Conservation (phyloP, 2,888 invertebrate genomes). For the Aporophyla lueneburgensis region DNA sequence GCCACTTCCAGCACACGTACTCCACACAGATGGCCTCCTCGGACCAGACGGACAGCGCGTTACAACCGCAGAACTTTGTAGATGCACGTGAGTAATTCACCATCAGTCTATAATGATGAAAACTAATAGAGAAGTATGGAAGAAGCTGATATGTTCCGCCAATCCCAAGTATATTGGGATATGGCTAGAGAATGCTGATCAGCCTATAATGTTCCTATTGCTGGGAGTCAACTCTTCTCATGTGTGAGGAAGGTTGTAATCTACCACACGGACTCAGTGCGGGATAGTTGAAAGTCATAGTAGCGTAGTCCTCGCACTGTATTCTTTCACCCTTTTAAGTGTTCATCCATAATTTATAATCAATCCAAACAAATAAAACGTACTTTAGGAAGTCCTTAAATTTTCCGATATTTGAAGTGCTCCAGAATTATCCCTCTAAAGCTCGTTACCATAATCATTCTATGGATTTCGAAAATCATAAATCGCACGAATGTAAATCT, state of each 20-base stretch:
- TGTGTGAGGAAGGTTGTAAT: background rate
- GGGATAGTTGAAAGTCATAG: background rate
- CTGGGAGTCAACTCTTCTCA: background rate
- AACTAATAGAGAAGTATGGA: background rate
- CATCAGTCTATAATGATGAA: background rate
- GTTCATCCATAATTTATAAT: background rate
- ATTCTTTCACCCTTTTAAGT: background rate
- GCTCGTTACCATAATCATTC: background rate
- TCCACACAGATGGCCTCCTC: conserved; percentile 73
- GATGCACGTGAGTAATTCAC: conserved; percentile 83
- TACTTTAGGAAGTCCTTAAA: conserved; percentile 1
- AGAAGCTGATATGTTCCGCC: background rate
- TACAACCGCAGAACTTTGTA: conserved; percentile 83
- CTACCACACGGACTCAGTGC: background rate
- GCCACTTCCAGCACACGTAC: conserved; percentile 83
- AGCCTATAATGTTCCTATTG: background rate
- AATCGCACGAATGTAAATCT: too few species aligned
- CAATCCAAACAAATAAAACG: background rate
- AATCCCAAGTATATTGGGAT: background rate
- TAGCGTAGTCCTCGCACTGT: background rate
- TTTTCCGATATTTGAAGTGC: background rate
- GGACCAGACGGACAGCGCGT: conserved; percentile 80
- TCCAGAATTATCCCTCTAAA: background rate
- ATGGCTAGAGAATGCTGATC: too few species aligned
- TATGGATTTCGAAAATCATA: background rate